These are phyloP conservation scores for Callyntrura guangdongensis DNA, from an alignment of 2,888 invertebrate species.

Conservation along the genomic window DNA sequence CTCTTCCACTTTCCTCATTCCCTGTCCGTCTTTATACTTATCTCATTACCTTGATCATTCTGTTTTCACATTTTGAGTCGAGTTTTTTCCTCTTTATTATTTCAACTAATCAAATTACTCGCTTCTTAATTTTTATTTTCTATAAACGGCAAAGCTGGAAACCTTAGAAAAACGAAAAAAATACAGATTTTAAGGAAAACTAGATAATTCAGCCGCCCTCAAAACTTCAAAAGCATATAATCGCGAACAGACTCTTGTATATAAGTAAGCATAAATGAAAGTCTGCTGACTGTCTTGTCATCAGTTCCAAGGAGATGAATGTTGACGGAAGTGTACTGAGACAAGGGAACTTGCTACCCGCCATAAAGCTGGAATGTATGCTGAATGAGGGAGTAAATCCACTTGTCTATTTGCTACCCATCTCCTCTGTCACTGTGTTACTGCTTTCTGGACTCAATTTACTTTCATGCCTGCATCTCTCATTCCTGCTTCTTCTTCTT, in stretches of 20 bases:
- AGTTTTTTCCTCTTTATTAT: slow-evolving; percentile 35
- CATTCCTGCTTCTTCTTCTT: background rate
- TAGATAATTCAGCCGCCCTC: background rate
- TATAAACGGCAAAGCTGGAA: background rate
- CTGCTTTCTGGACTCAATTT: background rate
- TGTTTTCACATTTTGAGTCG: slow-evolving; percentile 32
- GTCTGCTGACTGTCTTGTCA: too few species aligned
- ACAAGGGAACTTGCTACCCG: too few species aligned
- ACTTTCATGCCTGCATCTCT: too few species aligned
- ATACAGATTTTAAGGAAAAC: background rate
- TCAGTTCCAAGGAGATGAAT: background rate
- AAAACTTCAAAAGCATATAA: background rate
- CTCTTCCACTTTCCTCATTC: slow-evolving; percentile 9
- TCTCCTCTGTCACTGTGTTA: background rate
- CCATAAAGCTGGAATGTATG: background rate
- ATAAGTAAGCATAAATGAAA: too few species aligned
- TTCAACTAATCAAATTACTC: slow-evolving; percentile 62
- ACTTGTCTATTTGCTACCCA: slow-evolving; percentile 8
- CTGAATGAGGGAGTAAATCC: background rate
- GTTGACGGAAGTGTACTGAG: too few species aligned
- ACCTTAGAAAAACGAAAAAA: background rate
- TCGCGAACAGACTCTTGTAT: too few species aligned
- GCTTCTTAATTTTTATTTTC: slow-evolving; percentile 55
- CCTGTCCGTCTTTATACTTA: slow-evolving; percentile 21
- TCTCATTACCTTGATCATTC: slow-evolving; percentile 53